Base-by-base conservation (phyloP, 2,888 invertebrate genomes). In the Morpho deidamia region DNA sequence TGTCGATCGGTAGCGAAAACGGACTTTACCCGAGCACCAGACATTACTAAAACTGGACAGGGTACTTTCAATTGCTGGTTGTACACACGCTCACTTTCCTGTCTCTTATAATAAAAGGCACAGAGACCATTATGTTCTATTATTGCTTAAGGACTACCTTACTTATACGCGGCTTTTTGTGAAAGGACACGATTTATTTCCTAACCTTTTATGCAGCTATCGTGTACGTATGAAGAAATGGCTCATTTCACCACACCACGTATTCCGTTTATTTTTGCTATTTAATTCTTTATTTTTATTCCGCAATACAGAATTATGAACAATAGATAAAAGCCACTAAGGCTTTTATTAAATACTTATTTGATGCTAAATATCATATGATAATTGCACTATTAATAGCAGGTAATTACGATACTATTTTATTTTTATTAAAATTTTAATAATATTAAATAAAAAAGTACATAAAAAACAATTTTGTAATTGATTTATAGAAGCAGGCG, bases 31-130 rank as follows among this genome's bases (percentile, higher is more conserved):
- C 23, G 34, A 35, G 47, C 33, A 41, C 44, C 51, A 48, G 51
- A 56, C 53, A 56, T 61, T 60, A 60, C 60, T 60, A 55, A 56
- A 53, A 58, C 62, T 55, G 53, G 56, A 50, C 53, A 42, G 60
- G 56, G 53, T 55, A 62, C 62, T 62, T 62, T 62, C 62, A 55
- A 62, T 58, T 11, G 8, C 14, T 37, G 46, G 34, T 53, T 48
- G 40, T n/a, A 48, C 39, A 33, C 11, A 47, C 39, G 38, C 34
- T 40, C 12, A 48, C 11, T 34, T 41, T 42, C 35, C 11, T 46
- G 42, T 3, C 10, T 47, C 44, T 51, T 53, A 56, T 45, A 23
- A n/a, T 38, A 7, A 42, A 38, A 33, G 8, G 5, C 8, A 40
- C 53, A 59, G 44, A 47, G 56, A 40, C 38, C 38, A 53, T 42